Base-by-base conservation (phyloP, 2,797 vertebrate genomes). In the Momotus momota region DNA sequence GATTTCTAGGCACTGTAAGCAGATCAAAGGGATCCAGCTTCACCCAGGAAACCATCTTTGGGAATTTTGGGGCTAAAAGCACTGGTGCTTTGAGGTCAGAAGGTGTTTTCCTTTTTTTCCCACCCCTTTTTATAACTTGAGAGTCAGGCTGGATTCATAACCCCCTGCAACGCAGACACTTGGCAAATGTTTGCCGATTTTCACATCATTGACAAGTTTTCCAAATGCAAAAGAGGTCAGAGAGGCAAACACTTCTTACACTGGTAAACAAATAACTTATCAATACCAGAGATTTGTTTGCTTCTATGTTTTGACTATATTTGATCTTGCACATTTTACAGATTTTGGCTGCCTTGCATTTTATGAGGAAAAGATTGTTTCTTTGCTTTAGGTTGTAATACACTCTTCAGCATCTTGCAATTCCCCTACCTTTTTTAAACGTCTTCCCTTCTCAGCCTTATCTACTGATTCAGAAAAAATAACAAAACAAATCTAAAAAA, bases 261-360 rank as follows among this genome's bases (percentile, higher is more conserved):
- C 31, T 54, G 54, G 45, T 0, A 8, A 83, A 14, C 49, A 74
- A 74, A 66, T 61, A 57, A 49, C 0, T 0, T 5, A 14, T 6
- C 52, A 16, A 52, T 17, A 70, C 2, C 19, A 41, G 46, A 65
- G 81, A 11, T 75, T 48, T 41, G 17, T 55, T 87, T 72, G 9
- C 62, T 57, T 21, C 29, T 1, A 0, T 29, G 1, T 21, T 66
- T 61, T 58, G n/a, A 26, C 21, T 46, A 5, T 10, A 20, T 81
- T 60, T 65, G 69, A 57, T 26, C 27, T 70, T 43, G 35, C 66
- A 90, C 27, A 81, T 9, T 0, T 58, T 26, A 19, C 25, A 61
- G 14, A 23, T 72, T 65, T 66, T 21, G 65, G 43, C 48, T 93
- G 52, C 62, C n/a, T 66, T 40, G 65, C 27, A 27, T 18, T 45